A percentile compares a stretch with the other conserved stretches of the same genome.
These are phyloP conservation scores for Xenopus laevis DNA, from an alignment of 2,113 vertebrate genomes.

Conservation along the genomic window DNA sequence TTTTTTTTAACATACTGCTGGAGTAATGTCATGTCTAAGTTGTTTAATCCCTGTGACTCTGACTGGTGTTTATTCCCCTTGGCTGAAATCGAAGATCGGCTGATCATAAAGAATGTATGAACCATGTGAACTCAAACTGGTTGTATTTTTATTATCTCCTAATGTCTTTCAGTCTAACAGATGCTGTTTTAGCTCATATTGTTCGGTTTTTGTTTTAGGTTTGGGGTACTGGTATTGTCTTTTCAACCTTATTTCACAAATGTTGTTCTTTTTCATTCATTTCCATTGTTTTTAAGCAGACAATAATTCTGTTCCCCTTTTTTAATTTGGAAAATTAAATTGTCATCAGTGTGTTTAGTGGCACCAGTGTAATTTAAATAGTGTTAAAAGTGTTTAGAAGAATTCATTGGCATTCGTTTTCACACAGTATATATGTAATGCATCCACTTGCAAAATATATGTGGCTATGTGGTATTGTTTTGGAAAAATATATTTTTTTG, in stretches of 20 bases:
- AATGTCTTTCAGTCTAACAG: conserved; percentile 36
- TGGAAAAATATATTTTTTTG: too few relatives aligned
- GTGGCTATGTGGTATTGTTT: too few relatives aligned
- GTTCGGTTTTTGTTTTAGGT: conserved; percentile 38
- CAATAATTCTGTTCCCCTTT: too few relatives aligned
- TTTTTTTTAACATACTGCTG: conserved; percentile 5
- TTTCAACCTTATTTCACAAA: neutral
- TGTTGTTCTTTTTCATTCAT: too few relatives aligned
- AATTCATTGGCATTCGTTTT: too few relatives aligned
- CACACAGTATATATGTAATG: too few relatives aligned
- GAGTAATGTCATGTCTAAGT: conserved; percentile 5
- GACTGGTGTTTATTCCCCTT: conserved; percentile 25
- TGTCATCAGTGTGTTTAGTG: too few relatives aligned
- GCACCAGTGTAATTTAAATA: too few relatives aligned
- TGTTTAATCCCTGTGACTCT: conserved; percentile 9
- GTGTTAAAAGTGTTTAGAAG: too few relatives aligned
- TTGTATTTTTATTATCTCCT: conserved; percentile 53
- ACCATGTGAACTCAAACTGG: conserved; percentile 52
- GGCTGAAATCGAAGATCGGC: conserved; percentile 51
- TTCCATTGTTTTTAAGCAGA: too few relatives aligned
- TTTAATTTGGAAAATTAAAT: too few relatives aligned
- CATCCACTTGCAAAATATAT: too few relatives aligned
- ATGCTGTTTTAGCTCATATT: conserved; percentile 9
- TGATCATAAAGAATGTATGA: conserved; percentile 54
- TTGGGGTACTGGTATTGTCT: neutral